Percentiles rank a stretch among this genome's conserved stretches.
Conservation (phyloP, 2,888 invertebrate genomes). For the Belgica antarctica region DNA sequence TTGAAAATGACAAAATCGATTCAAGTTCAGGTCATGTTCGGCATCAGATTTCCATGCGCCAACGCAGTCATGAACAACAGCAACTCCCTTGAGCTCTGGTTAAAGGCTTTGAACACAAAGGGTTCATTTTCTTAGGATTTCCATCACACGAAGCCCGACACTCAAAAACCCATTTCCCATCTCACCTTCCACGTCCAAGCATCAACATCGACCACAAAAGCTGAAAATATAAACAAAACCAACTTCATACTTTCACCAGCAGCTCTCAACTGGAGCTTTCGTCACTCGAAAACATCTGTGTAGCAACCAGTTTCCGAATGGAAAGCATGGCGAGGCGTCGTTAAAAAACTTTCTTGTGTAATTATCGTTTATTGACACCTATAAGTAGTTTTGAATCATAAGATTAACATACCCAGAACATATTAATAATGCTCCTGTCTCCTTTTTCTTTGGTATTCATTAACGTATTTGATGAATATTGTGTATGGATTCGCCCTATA, state of each 20-base stretch:
- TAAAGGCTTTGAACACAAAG: not conserved
- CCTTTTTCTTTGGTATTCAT: slow-evolving; percentile 9
- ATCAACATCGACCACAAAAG: not conserved
- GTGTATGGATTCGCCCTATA: not conserved
- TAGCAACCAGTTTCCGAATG: not conserved
- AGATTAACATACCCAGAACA: not conserved
- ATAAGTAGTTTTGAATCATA: slow-evolving; percentile 22
- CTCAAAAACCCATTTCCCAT: no score
- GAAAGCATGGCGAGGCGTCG: not conserved
- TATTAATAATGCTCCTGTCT: no score
- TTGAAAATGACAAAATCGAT: no score
- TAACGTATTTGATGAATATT: slow-evolving; percentile 4
- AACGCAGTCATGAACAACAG: no score
- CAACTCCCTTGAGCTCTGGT: no score
- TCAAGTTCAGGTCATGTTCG: no score
- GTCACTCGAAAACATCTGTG: not conserved
- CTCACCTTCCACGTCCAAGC: not conserved
- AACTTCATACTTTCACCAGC: not conserved
- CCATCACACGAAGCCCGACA: no score
- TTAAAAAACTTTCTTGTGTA: no score
- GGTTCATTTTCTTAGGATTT: no score
- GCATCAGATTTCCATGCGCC: no score
- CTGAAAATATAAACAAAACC: not conserved
- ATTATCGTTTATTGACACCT: slow-evolving; percentile 16
- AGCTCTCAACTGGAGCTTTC: no score